Conservation (phyloP, 1,140 invertebrate genomes). For the Bemisia tabaci region DNA sequence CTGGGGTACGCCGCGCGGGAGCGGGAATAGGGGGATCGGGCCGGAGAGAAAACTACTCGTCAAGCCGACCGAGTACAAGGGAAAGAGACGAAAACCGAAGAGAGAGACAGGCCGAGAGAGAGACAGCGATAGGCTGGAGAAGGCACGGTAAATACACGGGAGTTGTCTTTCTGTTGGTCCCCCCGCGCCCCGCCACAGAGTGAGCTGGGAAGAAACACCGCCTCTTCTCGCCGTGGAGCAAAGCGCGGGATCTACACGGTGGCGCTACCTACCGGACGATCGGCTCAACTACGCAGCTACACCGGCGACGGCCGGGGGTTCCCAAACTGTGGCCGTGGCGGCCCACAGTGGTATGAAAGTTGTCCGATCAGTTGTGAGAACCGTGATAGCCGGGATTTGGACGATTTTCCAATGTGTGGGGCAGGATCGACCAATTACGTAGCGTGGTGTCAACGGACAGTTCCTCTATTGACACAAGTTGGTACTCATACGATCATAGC, state of each 20-base stretch:
- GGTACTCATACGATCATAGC: no score
- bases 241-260: neutral
- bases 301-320: neutral
- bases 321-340: no score
- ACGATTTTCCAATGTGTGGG: no score
- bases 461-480: no score
- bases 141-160: neutral
- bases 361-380: no score
- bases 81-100: neutral
- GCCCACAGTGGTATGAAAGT: no score
- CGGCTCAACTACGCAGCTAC: neutral
- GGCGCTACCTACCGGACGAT: neutral
- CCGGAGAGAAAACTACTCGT: neutral
- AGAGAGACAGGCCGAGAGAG: no score
- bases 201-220: neutral
- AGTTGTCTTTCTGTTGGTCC: neutral
- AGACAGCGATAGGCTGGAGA: no score
- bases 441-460: no score
- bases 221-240: neutral
- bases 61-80: neutral
- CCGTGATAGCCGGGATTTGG: no score
- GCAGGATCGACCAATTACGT: no score
- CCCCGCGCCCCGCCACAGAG: no score
- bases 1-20: neutral
- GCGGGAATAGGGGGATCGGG: neutral